phyloP scores from a whole-genome alignment of 1,140 invertebrate genomes.

The Pseudomyrmex sp. region DNA sequence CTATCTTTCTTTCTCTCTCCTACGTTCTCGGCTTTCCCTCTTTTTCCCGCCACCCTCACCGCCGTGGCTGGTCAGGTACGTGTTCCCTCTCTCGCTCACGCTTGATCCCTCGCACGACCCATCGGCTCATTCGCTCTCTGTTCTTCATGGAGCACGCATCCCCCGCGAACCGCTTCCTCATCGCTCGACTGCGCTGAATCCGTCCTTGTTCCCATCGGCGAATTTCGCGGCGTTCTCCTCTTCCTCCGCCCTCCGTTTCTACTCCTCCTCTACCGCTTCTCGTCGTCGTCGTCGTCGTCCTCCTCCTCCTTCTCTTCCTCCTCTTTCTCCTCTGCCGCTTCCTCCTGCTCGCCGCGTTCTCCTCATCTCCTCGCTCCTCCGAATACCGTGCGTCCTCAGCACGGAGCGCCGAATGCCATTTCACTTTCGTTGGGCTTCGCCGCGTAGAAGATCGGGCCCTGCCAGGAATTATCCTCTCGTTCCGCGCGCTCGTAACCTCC shows the following conservation, averaged over 20 bases:
- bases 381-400: conserved; percentile 82
- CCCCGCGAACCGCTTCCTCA: conserved; percentile 68
- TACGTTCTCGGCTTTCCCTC: conserved; percentile 44
- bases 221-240: conserved; percentile 78
- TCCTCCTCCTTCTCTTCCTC: conserved; percentile 56
- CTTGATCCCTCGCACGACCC: conserved; percentile 53
- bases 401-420: conserved; percentile 84
- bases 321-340: conserved; percentile 64
- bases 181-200: conserved; percentile 68
- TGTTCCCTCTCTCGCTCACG: conserved; percentile 28
- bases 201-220: conserved; percentile 79
- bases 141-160: conserved; percentile 71
- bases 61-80: conserved; percentile 68
- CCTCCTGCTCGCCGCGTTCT: conserved; percentile 70
- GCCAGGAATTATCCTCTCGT: conserved; percentile 82
- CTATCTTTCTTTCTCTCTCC: conserved; percentile 54
- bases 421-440: conserved; percentile 86
- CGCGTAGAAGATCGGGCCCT: conserved; percentile 83
- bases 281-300: conserved; percentile 25
- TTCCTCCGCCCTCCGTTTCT: conserved; percentile 45
- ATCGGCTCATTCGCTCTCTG: conserved; percentile 69
- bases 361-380: conserved; percentile 78
- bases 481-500: conserved; percentile 71
- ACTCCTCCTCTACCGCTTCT: conserved; percentile 33
- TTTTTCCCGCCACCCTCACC: conserved; percentile 31